phyloP scores from a whole-genome alignment of 2,113 vertebrate genomes.

The Saguinus imperator region DNA sequence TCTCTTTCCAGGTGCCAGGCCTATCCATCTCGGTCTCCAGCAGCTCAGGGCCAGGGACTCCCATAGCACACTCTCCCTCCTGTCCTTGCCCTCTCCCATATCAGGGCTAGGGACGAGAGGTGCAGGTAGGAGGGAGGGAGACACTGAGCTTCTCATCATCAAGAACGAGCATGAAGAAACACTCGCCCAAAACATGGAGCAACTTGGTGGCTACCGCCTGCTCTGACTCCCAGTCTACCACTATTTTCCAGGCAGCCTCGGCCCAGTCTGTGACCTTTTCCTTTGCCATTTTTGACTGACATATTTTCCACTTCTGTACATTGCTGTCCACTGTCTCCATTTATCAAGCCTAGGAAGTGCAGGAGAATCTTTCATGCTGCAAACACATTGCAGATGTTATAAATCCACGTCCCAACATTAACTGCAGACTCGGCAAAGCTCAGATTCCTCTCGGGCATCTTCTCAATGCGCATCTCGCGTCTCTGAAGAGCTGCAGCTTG shows the following conservation, averaged over 20 bases:
- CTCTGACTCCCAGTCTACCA: neutral
- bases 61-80: neutral
- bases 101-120: neutral
- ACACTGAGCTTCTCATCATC: no score
- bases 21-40: neutral
- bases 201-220: neutral
- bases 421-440: neutral
- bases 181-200: neutral
- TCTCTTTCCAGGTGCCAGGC: neutral
- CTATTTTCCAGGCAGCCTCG: neutral
- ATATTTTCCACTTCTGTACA: neutral
- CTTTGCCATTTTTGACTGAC: neutral
- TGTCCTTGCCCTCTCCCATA: no score
- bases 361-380: neutral
- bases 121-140: fast-evolving
- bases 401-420: neutral
- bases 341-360: fast-evolving
- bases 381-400: neutral
- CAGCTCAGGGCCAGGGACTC: neutral
- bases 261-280: neutral
- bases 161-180: neutral
- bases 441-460: neutral
- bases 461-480: fast-evolving
- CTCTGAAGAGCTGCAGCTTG: neutral
- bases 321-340: neutral